These are phyloP conservation scores for Amblyjoppa proteus DNA, from an alignment of 2,888 invertebrate species.

Conservation along the genomic window DNA sequence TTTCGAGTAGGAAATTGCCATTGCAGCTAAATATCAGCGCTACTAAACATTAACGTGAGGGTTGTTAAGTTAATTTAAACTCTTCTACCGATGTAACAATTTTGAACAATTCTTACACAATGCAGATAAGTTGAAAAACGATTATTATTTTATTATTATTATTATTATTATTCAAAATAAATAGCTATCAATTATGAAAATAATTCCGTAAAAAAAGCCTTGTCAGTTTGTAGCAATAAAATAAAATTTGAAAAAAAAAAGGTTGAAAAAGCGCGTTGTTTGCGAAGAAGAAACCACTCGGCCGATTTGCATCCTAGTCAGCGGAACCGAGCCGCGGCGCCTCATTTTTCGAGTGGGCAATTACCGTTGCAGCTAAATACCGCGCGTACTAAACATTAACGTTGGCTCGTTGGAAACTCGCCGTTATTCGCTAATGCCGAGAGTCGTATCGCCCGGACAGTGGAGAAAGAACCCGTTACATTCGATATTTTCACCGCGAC, in stretches of 20 bases:
- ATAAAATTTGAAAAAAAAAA: no score
- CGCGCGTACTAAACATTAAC: constrained; percentile 1
- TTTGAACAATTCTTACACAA: no score
- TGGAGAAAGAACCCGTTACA: not conserved
- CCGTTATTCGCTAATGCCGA: constrained; percentile 27
- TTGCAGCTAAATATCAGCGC: constrained; percentile 1
- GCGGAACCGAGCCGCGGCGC: not conserved
- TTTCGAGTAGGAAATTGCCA: constrained; percentile 3
- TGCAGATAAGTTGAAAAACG: no score
- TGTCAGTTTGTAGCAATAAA: no score
- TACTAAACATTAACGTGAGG: not conserved
- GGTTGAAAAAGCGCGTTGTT: not conserved
- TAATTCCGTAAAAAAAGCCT: no score
- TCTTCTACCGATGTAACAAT: no score
- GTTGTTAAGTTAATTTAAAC: not conserved
- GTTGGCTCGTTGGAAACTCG: constrained; percentile 22
- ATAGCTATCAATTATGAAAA: no score
- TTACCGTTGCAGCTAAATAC: constrained; percentile 19
- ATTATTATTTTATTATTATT: no score
- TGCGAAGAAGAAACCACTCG: not conserved
- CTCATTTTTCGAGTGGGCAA: not conserved
- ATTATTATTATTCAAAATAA: no score
- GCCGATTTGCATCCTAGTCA: no score
- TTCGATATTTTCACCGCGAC: not conserved
- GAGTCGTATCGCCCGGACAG: not conserved